phyloP scores from a whole-genome alignment of 2,888 invertebrate species.

The Plutella xylostella region DNA sequence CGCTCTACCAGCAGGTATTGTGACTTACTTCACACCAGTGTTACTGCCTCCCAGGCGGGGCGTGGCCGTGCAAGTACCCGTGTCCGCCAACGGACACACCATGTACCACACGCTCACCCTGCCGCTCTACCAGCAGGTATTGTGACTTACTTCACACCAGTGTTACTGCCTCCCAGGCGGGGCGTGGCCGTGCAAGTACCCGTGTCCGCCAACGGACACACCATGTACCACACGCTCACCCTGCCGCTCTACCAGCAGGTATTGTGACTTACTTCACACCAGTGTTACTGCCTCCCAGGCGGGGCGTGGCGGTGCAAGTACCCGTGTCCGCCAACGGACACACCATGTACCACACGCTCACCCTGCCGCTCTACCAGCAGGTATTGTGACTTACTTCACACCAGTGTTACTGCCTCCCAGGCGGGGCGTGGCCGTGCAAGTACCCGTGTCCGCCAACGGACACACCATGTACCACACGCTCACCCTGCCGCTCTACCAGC shows the following conservation, averaged over 20 bases:
- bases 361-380: slow-evolving; percentile 91
- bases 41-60: slow-evolving; percentile 25
- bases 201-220: slow-evolving; percentile 89
- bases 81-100: slow-evolving; percentile 90
- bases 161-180: slow-evolving; percentile 24
- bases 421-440: too few relatives aligned
- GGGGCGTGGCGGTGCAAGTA: slow-evolving; percentile 86
- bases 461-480: slow-evolving; percentile 97
- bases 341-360: slow-evolving; percentile 95
- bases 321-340: slow-evolving; percentile 91
- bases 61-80: slow-evolving; percentile 92
- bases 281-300: slow-evolving; percentile 25
- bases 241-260: slow-evolving; percentile 90
- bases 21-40: too few relatives aligned
- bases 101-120: slow-evolving; percentile 96
- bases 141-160: too few relatives aligned
- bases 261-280: too few relatives aligned
- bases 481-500: slow-evolving; percentile 91
- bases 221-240: slow-evolving; percentile 95
- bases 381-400: too few relatives aligned
- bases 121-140: slow-evolving; percentile 89
- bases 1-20: slow-evolving; percentile 87
- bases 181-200: slow-evolving; percentile 91
- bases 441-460: slow-evolving; percentile 85
- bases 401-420: too few relatives aligned